These are phyloP conservation scores for Martes martes DNA, from an alignment of 2,113 vertebrate genomes.

Conservation along the genomic window DNA sequence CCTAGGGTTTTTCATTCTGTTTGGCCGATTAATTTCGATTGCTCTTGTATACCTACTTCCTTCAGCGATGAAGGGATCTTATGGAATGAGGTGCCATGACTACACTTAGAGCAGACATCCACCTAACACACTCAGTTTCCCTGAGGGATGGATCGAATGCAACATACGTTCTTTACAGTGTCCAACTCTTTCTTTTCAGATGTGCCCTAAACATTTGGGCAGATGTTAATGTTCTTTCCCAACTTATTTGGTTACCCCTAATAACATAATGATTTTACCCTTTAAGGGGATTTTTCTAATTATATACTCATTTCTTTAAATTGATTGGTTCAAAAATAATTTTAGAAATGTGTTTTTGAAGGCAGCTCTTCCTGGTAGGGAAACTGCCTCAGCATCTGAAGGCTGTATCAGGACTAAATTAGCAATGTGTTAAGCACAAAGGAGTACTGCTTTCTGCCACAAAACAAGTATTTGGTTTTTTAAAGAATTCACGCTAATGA, in stretches of 20 bases:
- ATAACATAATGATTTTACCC: background rate
- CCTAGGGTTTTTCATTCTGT: background rate
- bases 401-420: background rate
- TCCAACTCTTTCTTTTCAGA: background rate
- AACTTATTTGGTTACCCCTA: background rate
- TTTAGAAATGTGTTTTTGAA: slow-evolving; percentile 36
- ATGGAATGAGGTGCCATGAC: background rate
- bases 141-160: background rate
- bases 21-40: background rate
- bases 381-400: background rate
- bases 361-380: background rate
- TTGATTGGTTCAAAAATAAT: background rate
- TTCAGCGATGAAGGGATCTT: background rate
- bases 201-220: background rate
- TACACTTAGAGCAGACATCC: background rate
- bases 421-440: background rate
- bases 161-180: background rate
- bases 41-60: background rate
- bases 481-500: background rate
- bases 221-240: background rate
- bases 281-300: background rate
- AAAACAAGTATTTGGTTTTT: background rate
- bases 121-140: background rate
- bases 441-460: slow-evolving; percentile 11
- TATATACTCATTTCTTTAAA: background rate